Conservation (phyloP, 2,797 vertebrate genomes). For the Pempheris klunzingeri region DNA sequence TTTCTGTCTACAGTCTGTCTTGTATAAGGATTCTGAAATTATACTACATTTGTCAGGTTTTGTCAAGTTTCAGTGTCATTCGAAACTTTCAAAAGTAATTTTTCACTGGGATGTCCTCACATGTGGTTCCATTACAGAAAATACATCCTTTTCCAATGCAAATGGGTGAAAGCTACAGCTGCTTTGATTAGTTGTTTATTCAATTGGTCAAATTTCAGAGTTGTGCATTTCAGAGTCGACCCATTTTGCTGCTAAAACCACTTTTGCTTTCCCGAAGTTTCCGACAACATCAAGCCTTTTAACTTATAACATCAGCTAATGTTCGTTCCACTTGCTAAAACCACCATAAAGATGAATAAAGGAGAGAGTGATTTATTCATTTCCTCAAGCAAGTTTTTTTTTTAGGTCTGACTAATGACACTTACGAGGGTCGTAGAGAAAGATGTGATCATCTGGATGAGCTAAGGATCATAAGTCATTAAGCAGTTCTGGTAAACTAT, state of each 20-base stretch:
- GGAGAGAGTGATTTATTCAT: not conserved
- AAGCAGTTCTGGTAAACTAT: not conserved
- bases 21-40: not conserved
- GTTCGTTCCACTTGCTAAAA: slow-evolving; percentile 13
- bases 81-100: not conserved
- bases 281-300: not conserved
- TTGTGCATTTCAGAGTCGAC: not conserved
- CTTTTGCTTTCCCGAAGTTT: too few relatives aligned
- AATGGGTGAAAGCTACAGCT: not conserved
- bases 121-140: not conserved
- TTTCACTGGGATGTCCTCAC: not conserved
- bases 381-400: slow-evolving; percentile 19
- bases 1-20: too few relatives aligned
- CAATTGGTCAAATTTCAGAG: too few relatives aligned
- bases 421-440: not conserved
- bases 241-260: not conserved
- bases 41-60: not conserved
- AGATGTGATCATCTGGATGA: not conserved
- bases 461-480: not conserved
- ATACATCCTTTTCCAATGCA: too few relatives aligned
- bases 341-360: slow-evolving; percentile 9
- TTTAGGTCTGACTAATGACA: slow-evolving; percentile 23
- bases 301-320: not conserved
- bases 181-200: not conserved
- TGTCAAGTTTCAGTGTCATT: not conserved